Evolutionary conservation across 2,888 invertebrate genomes (phyloP), one percentile per base, ranked within the genome.

Genomic region (Lepidonotus clava): DNA sequence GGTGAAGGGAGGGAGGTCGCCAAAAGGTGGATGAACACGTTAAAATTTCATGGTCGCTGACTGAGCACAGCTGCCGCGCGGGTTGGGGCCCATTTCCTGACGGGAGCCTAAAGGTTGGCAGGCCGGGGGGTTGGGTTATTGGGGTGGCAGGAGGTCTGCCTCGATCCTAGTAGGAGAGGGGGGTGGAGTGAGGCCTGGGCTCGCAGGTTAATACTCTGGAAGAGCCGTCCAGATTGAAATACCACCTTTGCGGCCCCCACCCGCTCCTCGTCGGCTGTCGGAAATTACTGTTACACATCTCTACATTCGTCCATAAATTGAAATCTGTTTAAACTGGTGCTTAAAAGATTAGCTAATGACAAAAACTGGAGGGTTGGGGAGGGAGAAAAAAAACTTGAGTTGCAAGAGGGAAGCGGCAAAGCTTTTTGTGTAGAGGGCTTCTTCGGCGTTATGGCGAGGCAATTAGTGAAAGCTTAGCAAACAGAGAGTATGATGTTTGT

Each of bases 11-110:
- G 53, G 4, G 18, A 53, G 53, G 18, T 53, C 18, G 53, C n/a
- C 53, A n/a, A n/a, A n/a, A 2, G 53, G 4, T 53, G 53, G 21
- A n/a, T 53, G 53, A 18, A 53, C 53, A 53, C 53, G 53, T 53
- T 53, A 53, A 53, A 53, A 18, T 53, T 53, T 53, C 53, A 53
- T 53, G 53, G 53, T n/a, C 53, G 53, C 21, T 53, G 53, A 53
- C 53, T 53, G 53, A 53, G n/a, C 53, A 11, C 66, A 32, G 66
- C 66, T 24, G 66, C 66, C 66, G 32, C 66, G 66, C 66, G 66
- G 28, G 28, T 28, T 32, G 28, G 21, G 66, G n/a, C 28, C 66
- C 66, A 66, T 66, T 66, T 66, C 66, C 66, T 24, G 32, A 32
- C 28, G 28, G 66, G 66, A 66, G 11, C 32, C 66, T 66, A 66